phyloP scores from a whole-genome alignment of 1,140 invertebrate genomes.

The Drosophila azteca region DNA sequence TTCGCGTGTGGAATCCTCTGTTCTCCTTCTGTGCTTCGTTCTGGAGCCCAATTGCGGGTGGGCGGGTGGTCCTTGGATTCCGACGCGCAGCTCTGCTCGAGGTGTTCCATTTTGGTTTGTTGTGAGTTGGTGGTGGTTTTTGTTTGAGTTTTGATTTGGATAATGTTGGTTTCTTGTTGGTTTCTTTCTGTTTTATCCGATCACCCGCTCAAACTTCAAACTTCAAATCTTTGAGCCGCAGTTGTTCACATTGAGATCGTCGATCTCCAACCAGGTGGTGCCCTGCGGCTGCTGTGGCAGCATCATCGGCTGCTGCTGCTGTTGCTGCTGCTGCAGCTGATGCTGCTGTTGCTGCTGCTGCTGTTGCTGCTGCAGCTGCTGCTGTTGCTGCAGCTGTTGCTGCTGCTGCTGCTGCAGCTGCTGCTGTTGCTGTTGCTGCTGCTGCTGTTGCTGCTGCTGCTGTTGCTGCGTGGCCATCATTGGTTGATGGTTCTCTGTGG shows the following conservation, averaged over 20 bases:
- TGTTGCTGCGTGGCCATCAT: constrained; percentile 18
- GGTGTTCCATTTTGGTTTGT: background rate
- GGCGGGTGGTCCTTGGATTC: too few relatives aligned
- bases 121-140: too few relatives aligned
- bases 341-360: constrained; percentile 1
- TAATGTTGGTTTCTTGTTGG: background rate
- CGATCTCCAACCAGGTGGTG: constrained; percentile 23
- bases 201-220: background rate
- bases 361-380: background rate
- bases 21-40: too few relatives aligned
- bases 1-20: too few relatives aligned
- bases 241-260: constrained; percentile 17
- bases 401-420: constrained; percentile 15
- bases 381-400: constrained; percentile 23
- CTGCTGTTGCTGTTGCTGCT: background rate
- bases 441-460: constrained; percentile 13
- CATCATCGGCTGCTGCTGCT: constrained; percentile 15
- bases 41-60: too few relatives aligned
- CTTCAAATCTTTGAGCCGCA: constrained; percentile 22
- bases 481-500: constrained; percentile 39
- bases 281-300: background rate
- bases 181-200: background rate
- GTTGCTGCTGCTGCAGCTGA: constrained; percentile 13
- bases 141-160: too few relatives aligned
- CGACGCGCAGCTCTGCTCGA: too few relatives aligned